A percentile compares a stretch with the other conserved stretches of the same genome.
phyloP scores from a whole-genome alignment of 1,140 invertebrate species.

The Onthophagus taurus region DNA sequence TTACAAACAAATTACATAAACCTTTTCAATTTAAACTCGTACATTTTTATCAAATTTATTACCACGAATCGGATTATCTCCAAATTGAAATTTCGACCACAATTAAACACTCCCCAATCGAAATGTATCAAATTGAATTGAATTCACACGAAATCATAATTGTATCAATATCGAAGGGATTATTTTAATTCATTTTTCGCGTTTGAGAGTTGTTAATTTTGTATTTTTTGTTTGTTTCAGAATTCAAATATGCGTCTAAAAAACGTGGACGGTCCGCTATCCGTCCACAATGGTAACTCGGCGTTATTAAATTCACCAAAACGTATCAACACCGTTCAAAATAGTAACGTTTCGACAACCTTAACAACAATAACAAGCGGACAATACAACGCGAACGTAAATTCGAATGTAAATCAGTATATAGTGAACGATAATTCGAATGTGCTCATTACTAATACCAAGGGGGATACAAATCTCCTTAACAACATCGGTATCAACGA shows the following conservation, averaged over 20 bases:
- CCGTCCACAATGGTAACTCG: conserved; percentile 33
- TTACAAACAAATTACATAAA: too few relatives aligned
- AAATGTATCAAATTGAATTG: too few relatives aligned
- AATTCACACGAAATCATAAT: too few relatives aligned
- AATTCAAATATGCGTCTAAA: conserved; percentile 32
- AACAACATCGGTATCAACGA: conserved; percentile 28
- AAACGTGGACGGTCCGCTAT: conserved; percentile 30
- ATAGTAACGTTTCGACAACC: conserved; percentile 29
- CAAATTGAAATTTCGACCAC: too few relatives aligned
- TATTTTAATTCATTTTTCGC: too few relatives aligned
- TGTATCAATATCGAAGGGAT: too few relatives aligned
- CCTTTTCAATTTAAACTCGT: too few relatives aligned
- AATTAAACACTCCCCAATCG: too few relatives aligned
- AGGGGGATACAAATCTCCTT: conserved; percentile 16
- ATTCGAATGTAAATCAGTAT: conserved; percentile 11
- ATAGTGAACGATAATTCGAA: conserved; percentile 14
- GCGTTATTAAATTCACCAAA: conserved; percentile 34
- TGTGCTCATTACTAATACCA: conserved; percentile 8
- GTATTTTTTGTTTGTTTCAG: conserved; percentile 25
- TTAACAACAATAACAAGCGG: too few relatives aligned
- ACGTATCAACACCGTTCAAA: conserved; percentile 34
- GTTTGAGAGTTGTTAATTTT: too few relatives aligned
- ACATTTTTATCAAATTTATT: too few relatives aligned
- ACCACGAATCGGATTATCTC: too few relatives aligned
- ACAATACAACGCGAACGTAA: conserved; percentile 17